A percentile compares a stretch with the other conserved stretches of the same genome.
Conservation (phyloP, 2,888 invertebrate species). For the Therioaphis trifolii region DNA sequence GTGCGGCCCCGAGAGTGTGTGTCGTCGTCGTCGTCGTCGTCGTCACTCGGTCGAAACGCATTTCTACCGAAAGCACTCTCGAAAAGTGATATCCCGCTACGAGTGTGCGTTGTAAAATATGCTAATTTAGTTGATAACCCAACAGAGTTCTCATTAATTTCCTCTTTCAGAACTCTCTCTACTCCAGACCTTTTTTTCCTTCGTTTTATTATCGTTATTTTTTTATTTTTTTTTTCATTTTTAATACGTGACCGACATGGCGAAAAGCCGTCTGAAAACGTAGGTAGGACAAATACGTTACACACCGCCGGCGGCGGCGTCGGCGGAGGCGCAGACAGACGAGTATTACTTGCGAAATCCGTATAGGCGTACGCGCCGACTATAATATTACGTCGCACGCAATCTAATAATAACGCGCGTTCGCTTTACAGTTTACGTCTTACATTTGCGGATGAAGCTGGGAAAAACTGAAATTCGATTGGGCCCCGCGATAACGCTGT, state of each 20-base stretch:
- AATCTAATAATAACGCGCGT: background rate
- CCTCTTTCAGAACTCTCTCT: background rate
- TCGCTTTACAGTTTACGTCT: no score
- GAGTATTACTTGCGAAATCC: background rate
- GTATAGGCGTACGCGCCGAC: background rate
- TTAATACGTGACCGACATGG: conserved; percentile 5
- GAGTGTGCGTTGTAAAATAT: background rate
- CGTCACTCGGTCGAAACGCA: background rate
- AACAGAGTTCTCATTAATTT: conserved; percentile 25
- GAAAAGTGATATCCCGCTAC: background rate
- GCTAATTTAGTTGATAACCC: conserved; percentile 28
- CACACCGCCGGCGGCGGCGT: no score
- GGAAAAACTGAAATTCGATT: no score
- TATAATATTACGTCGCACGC: background rate
- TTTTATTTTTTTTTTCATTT: background rate
- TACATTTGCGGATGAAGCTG: no score
- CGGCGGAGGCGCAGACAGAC: background rate
- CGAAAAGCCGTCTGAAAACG: background rate
- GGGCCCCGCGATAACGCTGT: no score
- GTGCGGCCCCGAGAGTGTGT: no score
- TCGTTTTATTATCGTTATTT: no score
- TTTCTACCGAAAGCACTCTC: background rate
- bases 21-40: no score
- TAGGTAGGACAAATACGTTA: background rate
- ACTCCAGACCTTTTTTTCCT: background rate